Percentiles rank a stretch among this genome's conserved stretches.
Conservation (phyloP, 2,113 vertebrate genomes). For the Cyrtonyx montezumae region DNA sequence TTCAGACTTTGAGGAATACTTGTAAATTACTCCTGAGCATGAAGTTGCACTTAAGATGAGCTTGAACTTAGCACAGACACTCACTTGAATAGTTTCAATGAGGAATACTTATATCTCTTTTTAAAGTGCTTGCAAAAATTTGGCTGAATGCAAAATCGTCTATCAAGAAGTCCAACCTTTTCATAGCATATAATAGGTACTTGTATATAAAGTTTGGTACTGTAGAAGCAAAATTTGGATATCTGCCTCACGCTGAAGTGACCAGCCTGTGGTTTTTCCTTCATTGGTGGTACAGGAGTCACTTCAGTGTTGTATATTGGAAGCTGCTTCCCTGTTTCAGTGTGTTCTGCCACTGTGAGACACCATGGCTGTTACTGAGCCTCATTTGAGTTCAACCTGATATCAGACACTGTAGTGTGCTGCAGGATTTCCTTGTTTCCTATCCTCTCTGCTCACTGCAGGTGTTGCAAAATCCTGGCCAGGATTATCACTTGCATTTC, state of each 20-base stretch:
- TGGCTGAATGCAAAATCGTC: not conserved
- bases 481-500: not conserved
- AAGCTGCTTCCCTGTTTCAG: not conserved
- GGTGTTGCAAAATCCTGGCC: not conserved
- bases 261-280: not conserved
- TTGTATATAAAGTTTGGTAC: not conserved
- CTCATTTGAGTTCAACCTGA: not conserved
- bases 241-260: not conserved
- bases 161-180: not conserved
- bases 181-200: not conserved
- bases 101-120: not conserved
- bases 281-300: not conserved
- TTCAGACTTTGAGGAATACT: slow-evolving; percentile 35
- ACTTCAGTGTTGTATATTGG: not conserved
- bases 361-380: not conserved
- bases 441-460: not conserved
- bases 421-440: not conserved
- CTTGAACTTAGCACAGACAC: not conserved
- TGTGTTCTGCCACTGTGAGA: not conserved
- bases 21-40: slow-evolving; percentile 6
- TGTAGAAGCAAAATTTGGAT: not conserved
- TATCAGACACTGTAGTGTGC: rapidly evolving
- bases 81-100: not conserved
- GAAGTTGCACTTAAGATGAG: not conserved
- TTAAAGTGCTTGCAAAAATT: not conserved